Base-by-base conservation (phyloP, 2,113 vertebrate species). In the Oostethus manadensis region DNA sequence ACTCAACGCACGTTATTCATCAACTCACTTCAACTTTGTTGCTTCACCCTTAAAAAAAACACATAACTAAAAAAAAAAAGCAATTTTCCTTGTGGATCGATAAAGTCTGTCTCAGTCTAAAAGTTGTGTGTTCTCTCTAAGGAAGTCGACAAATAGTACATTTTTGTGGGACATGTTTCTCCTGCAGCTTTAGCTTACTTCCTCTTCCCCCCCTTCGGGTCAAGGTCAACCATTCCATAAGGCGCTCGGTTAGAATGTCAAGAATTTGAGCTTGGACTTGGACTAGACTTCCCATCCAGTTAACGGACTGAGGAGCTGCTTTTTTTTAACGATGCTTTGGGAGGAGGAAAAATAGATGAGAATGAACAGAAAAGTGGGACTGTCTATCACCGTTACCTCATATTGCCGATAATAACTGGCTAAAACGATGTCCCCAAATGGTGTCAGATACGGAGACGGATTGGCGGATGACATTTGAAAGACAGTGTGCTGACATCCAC, bases 221-320 rank as follows among this genome's bases (percentile, higher is more conserved):
- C 70, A 73, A 76, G 74, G 74, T 79, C 54, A 78, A 16, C 44
- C 0, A 11, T 22, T 79, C 69, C 46, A 51, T 66, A 64, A 55
- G 47, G 62, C 56, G 56, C 51, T 66, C 51, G 13, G 18, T 33
- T 10, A 64, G 60, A 66, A 77, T 77, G 68, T 76, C 42, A 70
- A 74, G 72, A 82, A 84, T 76, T 68, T 33, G 42, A 35, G 26
- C 22, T 35, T 0, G 7, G 63, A 81, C 74, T 42, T 8, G 48
- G 35, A 29, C 26, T 33, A 56, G 56, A 64, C 71, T 62, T 58
- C 22, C 8, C 1, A 22, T 35, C 14, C n/a, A 17, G 18, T 44
- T 4, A 3, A 5, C 11, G 54, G 51, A 60, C 26, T 54, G 17
- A n/a, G 18, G 9, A 21, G 14, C 13, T 18, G 20, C n/a, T 11